These are phyloP conservation scores for Pelvicachromis taeniatus DNA, from an alignment of 2,113 vertebrate genomes.

Conservation along the genomic window DNA sequence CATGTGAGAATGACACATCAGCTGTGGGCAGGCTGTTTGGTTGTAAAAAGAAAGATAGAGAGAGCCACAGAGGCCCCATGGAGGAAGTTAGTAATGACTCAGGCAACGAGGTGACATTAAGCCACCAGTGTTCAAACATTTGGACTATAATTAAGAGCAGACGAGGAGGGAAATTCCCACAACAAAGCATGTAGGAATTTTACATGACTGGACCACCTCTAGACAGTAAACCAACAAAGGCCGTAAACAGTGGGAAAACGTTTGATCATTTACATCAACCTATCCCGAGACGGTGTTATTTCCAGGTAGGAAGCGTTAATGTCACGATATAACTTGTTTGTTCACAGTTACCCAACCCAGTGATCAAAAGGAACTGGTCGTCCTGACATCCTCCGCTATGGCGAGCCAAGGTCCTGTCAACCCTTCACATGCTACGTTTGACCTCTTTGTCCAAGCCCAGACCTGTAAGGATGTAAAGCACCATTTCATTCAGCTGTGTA, in stretches of 20 bases:
- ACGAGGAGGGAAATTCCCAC: not conserved
- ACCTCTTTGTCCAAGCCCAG: conserved; percentile 79
- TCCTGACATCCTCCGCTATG: conserved; percentile 34
- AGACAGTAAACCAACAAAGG: not conserved
- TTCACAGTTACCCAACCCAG: conserved; percentile 5
- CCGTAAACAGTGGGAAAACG: not conserved
- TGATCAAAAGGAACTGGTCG: not conserved
- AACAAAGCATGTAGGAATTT: not conserved
- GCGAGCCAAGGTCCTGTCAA: conserved; percentile 59
- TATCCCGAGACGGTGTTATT: not conserved
- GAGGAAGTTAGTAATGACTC: conserved; percentile 44
- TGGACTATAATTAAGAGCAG: conserved; percentile 21
- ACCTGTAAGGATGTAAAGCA: conserved; percentile 79
- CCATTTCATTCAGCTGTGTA: conserved; percentile 79
- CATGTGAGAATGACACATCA: conserved; percentile 12
- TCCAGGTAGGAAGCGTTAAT: conserved; percentile 2
- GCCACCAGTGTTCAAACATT: not conserved
- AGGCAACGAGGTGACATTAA: not conserved
- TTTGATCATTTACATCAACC: conserved; percentile 9
- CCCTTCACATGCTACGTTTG: conserved; percentile 78
- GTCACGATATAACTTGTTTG: not conserved
- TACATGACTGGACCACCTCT: not conserved
- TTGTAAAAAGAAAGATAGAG: not conserved
- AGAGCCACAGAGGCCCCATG: not conserved
- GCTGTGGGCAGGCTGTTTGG: not conserved